Evolutionary conservation across 2,797 vertebrate species (phyloP), one percentile per base, ranked within the genome.

Genomic region (Lithobates sylvaticus): DNA sequence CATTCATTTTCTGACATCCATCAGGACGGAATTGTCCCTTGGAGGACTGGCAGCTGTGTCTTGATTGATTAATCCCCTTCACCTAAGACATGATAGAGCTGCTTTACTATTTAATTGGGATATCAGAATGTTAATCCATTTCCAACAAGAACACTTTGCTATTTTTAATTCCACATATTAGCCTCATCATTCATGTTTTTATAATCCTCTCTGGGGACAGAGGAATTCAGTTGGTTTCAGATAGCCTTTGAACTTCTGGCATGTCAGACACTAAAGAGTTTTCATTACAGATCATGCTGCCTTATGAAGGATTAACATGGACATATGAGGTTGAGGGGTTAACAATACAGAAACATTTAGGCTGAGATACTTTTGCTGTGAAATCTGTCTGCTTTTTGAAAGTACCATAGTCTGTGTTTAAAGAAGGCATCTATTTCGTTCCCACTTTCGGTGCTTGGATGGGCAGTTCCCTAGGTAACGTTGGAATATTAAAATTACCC

Each of bases 91-190:
- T 84, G 81, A 87, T 87, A 82, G 75, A 79, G 67, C 86, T 69
- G 86, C 61, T 84, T 67, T 76, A 79, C 29, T 84, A 75, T 87
- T 83, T 87, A 79, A 84, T 79, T 84, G 86, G 75, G 64, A 84
- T 87, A 87, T 87, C 81, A 87, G 81, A 68, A 84, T 87, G 86
- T 84, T 87, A 87, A 87, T 87, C 81, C 81, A 87, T 70, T 75
- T 61, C 81, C 76, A 79, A 69, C 81, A 79, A 74, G 42, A 78
- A 78, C 39, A 44, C 50, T 84, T 73, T 68, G 69, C 85, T 81
- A 65, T 78, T 78, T 73, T 78, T 87, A 84, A 75, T 87, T 87
- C 70, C 74, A 70, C 47, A 77, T 61, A 82, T 82, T 86, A 82
- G 80, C 77, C 80, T 73, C 76, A 80, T 84, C 70, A 75, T 78